Conservation (phyloP, 2,888 invertebrate species). For the Teleogryllus oceanicus region DNA sequence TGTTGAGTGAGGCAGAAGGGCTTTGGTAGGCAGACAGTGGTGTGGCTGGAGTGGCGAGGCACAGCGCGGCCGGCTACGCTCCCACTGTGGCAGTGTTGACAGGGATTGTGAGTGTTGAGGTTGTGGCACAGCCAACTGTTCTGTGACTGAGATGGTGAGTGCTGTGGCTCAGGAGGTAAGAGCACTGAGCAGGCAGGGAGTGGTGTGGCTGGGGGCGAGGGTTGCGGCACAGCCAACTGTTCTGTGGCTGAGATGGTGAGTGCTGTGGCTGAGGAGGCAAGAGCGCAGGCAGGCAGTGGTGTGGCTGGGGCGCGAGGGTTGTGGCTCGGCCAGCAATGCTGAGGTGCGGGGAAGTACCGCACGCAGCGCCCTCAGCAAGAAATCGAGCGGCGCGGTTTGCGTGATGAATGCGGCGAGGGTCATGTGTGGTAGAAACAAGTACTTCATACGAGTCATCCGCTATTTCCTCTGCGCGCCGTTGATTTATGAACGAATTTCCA, state of each 20-base stretch:
- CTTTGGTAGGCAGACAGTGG: too few relatives aligned
- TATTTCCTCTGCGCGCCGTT: too few relatives aligned
- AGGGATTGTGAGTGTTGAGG: neutral
- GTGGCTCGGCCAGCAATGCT: neutral
- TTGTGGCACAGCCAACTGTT: neutral
- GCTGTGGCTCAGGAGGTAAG: neutral
- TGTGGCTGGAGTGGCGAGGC: too few relatives aligned
- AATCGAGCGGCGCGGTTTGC: too few relatives aligned
- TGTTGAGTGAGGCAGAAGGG: too few relatives aligned
- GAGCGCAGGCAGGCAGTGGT: neutral
- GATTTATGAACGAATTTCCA: too few relatives aligned
- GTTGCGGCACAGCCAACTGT: neutral
- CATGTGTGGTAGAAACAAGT: too few relatives aligned
- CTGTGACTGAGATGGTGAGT: neutral
- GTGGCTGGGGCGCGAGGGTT: neutral
- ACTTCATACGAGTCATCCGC: too few relatives aligned
- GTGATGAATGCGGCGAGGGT: too few relatives aligned
- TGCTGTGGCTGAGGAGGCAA: neutral
- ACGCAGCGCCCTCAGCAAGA: neutral
- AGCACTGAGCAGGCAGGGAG: neutral
- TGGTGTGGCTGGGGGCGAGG: neutral
- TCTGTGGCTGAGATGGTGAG: neutral
- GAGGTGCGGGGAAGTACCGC: neutral
- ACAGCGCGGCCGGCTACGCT: too few relatives aligned
- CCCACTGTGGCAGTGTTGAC: too few relatives aligned